Base-by-base conservation (phyloP, 2,888 invertebrate genomes). In the Laothoe populi region DNA sequence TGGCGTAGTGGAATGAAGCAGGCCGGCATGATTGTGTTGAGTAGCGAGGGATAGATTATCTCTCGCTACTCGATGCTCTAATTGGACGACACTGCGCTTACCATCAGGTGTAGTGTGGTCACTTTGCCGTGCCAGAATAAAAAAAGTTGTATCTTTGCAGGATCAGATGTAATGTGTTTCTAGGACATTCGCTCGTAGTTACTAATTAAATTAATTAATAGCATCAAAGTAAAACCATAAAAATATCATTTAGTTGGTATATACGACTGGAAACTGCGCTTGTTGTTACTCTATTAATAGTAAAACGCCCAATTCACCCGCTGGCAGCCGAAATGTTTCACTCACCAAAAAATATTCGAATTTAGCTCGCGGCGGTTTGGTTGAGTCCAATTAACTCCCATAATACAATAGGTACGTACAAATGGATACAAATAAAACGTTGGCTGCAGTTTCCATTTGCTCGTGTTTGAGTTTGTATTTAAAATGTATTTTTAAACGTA, bases 291-390 rank as follows among this genome's bases (percentile, higher is more conserved):
- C 35, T 53, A 53, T 53, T 35, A 53, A 53, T 53, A 53, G 53
- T 35, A 35, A 53, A 53, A 31, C 8, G 53, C 19, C 53, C 53
- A 53, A 53, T 53, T 53, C 21, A 53, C 53, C 53, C 31, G 16
- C 53, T 21, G 53, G 31, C 53, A 19, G 31, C 5, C 19, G 53
- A 35, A 53, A 53, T 19, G 53, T 53, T 53, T 35, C 53, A 53
- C 53, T 53, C 35, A 53, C 53, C 35, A 19, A 53, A 49, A 49
- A 53, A 35, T 49, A 49, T 53, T 53, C 53, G 31, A 53, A 53
- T 53, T 53, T 53, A 53, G 53, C 53, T 53, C 53, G 7, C 19
- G 53, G 10, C 53, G 4, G 35, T 26, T 19, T 53, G 31, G 53
- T 53, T 31, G 53, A 35, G 31, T 24, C 46, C 53, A 53, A 53